Evolutionary conservation across 2,113 vertebrate species (phyloP), one percentile per base, ranked within the genome.

Genomic region (Cololabis saira): DNA sequence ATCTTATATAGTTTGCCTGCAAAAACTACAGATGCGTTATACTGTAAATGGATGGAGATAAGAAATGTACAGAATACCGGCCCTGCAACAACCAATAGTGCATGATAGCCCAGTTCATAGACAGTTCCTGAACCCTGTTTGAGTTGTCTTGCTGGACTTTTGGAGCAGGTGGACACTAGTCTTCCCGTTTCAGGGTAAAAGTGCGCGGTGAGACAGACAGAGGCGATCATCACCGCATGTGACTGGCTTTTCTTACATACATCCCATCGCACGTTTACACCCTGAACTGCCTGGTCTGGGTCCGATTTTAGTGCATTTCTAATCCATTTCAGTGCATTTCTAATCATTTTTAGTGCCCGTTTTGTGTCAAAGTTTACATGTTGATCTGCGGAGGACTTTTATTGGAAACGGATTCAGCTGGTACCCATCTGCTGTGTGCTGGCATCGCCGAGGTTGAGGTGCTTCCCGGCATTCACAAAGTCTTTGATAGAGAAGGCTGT

Each of bases 401-500:
- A 33, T n/a, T 18, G 7, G 4, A 14, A 58, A 50, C 44, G 27
- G 21, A 33, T 44, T 49, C 33, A 37, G 33, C 33, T 37, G 33
- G 45, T 47, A n/a, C 53, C 17, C 30, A 18, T 30, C 10, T n/a
- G 18, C 41, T 60, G n/a, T 66, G 43, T 24, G 53, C 17, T 12
- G 59, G 47, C 78, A 49, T 19, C 59, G 9, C 53, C 12, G 40
- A 57, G 61, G 49, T 61, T 42, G 41, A 56, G 60, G 19, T 33
- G 51, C 37, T 76, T 81, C 57, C 42, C 44, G 49, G 59, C 75
- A n/a, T 75, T 80, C 57, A 49, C 56, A 81, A 72, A 54, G 67
- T 80, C 74, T 76, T 74, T 77, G 81, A 78, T 90, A 77, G 73
- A 55, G 80, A 80, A 76, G 78, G 56, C 86, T 83, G 89, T 69